Evolutionary conservation across 2,797 vertebrate genomes (phyloP), one percentile per base, ranked within the genome.

Genomic region (Eutrigla gurnardus): DNA sequence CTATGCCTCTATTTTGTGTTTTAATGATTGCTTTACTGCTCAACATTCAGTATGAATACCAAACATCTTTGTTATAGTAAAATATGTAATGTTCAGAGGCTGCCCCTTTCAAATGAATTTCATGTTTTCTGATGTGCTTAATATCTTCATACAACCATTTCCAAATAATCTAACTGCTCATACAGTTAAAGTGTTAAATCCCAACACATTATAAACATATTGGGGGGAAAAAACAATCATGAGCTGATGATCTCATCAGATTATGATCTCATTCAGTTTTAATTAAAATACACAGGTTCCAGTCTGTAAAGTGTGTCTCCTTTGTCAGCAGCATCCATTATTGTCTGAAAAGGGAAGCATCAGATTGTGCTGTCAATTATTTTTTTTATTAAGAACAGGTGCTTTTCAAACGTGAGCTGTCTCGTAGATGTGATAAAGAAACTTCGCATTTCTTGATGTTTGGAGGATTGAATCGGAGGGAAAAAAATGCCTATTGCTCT

Each of bases 281-380:
- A 81, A 85, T 81, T 82, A 84, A 86, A 82, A 78, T 39, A 33
- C 47, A 65, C 59, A 67, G 49, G 63, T 72, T 73, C 32, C 60
- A 54, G 47, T 32, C 58, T 65, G 52, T 49, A 58, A 65, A 70
- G 49, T 6, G 0, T n/a, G 55, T 71, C 52, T 73, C 49, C 47
- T 72, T 78, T 50, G 45, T 66, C 55, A 62, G 33, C 52, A 47
- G 14, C 52, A 11, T 43, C 64, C 61, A 76, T 66, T 55, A 54
- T 52, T 77, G 58, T 73, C 53, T 55, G 46, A 57, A 50, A 80
- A 65, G 45, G 9, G 25, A 65, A 64, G 39, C 62, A 70, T 77
- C 73, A 68, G 46, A 84, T 68, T 72, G 53, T 63, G 66, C 73
- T 71, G 77, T 66, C 73, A 84, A 13, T 86, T 75, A 84, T 70